Conservation (phyloP, 2,113 vertebrate genomes). For the Sus scrofa region T2T-Sscrofa CM000819.6:75428001-75428500, state of each 20-base stretch:
- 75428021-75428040: neutral
- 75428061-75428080: neutral
- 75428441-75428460: neutral
- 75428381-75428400: no score
- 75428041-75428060: neutral
- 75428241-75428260: no score
- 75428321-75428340: no score
- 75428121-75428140: neutral
- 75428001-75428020: neutral
- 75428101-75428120: neutral
- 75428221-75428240: no score
- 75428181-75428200: no score
- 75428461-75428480: neutral
- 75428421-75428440: neutral
- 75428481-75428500: neutral
- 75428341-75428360: no score
- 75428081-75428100: neutral
- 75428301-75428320: no score
- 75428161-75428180: no score
- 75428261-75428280: no score
- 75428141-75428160: neutral
- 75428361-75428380: no score
- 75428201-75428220: no score
- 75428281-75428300: no score
- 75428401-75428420: neutral